Evolutionary conservation across 1,140 invertebrate genomes (phyloP).

Genomic region (Anastrepha obliqua): DNA sequence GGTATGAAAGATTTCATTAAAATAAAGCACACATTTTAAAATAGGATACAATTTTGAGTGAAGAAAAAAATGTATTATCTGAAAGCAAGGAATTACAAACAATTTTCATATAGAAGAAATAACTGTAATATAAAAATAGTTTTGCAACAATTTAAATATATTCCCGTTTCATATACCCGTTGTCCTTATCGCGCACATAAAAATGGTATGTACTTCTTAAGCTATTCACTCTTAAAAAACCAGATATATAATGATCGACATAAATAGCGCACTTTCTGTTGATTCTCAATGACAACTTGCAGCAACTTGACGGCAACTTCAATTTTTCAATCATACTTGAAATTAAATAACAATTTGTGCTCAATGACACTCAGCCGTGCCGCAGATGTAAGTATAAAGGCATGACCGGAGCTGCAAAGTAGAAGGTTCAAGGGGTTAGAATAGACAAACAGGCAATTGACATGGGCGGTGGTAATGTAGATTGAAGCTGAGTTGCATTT

Average conservation of each 20-base stretch:
- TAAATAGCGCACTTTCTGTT: conserved; percentile 26
- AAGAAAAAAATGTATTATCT: too few species aligned
- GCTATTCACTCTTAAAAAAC: too few species aligned
- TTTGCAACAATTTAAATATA: too few species aligned
- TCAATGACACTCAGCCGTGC: conserved; percentile 69
- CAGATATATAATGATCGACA: background rate
- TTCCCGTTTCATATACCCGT: too few species aligned
- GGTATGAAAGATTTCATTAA: too few species aligned
- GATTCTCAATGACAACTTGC: conserved; percentile 14
- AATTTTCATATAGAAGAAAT: too few species aligned
- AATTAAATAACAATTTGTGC: conserved; percentile 72
- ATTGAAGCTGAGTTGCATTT: conserved; percentile 57
- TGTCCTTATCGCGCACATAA: too few species aligned
- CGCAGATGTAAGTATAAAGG: conserved; percentile 55
- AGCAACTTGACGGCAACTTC: conserved; percentile 15
- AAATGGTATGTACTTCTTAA: too few species aligned
- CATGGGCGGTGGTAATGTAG: conserved; percentile 23
- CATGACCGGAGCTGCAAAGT: background rate
- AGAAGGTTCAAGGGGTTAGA: conserved; percentile 6
- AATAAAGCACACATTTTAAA: too few species aligned
- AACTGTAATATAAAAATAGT: too few species aligned
- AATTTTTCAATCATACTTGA: conserved; percentile 71
- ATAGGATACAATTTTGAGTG: too few species aligned
- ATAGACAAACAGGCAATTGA: conserved; percentile 50
- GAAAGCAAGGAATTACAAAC: too few species aligned